Base-by-base conservation (phyloP, 30 jellyfish, hydroid and myxozoan species). In the Sanderia malayensis region DNA sequence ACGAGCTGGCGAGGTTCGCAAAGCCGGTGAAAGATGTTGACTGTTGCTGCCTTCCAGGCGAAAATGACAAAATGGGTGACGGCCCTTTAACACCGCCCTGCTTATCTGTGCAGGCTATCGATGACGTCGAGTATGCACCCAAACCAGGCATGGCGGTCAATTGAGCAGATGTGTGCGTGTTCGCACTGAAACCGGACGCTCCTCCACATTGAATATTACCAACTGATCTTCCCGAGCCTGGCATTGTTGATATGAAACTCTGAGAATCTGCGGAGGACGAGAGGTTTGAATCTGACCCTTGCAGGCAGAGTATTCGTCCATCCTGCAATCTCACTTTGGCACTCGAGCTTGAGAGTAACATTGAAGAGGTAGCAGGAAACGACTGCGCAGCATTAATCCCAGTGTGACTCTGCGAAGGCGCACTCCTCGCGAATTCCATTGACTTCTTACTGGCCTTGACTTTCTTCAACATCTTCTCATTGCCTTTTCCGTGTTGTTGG, bases 241-340 rank as follows among this genome's bases (percentile, higher is more conserved):
- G 18, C 6, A 67, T 77, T 6, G 72, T 44, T 21, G 80, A 63
- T 9, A 47, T 37, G 52, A 37, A 37, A 37, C 10, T 37, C 13
- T 37, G 52, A 6, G 52, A 37, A 37, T 37, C 52, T 4, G 6
- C 10, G 13, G 52, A 37, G 13, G 52, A 37, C 27, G 64, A 26
- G 30, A 37, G 49, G 10, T 31, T 30, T 9, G 58, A 30, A 15
- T 78, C 89, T 64, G 82, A 58, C n/a, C 82, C 70, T 1, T 77
- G 58, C 3, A 78, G 79, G 1, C 73, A 79, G 73, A 78, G 21
- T 26, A 78, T 86, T 44, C 83, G 70, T 0, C 96, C 96, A 59
- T 78, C 86, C 32, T 86, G 96, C 15, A 86, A 70, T 9, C 94
- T 79, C 41, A 86, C 73, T 13, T 86, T 91, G 1, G 82, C 95